Conservation (phyloP, 2,797 vertebrate genomes). For the Melanotaenia nigrans region DNA sequence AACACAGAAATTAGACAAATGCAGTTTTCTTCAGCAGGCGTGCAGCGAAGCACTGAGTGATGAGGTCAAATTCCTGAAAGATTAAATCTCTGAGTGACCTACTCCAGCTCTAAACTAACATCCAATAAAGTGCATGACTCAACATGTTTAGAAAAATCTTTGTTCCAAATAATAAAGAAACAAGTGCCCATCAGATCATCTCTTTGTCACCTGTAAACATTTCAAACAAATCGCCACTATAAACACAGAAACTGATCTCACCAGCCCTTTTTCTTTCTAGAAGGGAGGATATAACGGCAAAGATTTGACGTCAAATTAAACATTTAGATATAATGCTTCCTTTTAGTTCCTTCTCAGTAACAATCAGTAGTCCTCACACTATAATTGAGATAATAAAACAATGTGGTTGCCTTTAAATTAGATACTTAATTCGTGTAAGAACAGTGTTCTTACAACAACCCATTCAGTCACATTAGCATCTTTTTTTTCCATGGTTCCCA, state of each 20-base stretch:
- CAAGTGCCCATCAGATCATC: background rate
- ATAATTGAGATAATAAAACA: background rate
- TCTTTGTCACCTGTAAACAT: background rate
- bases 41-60: conserved; percentile 35
- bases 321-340: background rate
- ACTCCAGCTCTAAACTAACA: conserved; percentile 49
- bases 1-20: conserved; percentile 31
- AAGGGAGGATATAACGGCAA: too few relatives aligned
- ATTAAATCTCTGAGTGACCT: conserved; percentile 63
- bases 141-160: conserved; percentile 34
- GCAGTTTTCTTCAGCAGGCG: conserved; percentile 32
- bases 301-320: background rate
- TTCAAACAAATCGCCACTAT: conserved; percentile 5
- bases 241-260: conserved; percentile 12
- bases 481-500: conserved; percentile 36
- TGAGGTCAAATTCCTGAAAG: conserved; percentile 66
- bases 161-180: conserved; percentile 11
- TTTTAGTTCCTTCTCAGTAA: background rate
- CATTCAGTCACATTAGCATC: conserved; percentile 64
- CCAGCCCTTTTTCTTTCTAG: background rate
- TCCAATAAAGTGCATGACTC: conserved; percentile 56
- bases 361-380: background rate
- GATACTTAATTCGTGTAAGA: conserved; percentile 37
- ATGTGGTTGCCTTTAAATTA: background rate
- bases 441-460: conserved; percentile 51